Conservation (phyloP, 2,113 vertebrate species). For the Illadopsis cleaveri region DNA sequence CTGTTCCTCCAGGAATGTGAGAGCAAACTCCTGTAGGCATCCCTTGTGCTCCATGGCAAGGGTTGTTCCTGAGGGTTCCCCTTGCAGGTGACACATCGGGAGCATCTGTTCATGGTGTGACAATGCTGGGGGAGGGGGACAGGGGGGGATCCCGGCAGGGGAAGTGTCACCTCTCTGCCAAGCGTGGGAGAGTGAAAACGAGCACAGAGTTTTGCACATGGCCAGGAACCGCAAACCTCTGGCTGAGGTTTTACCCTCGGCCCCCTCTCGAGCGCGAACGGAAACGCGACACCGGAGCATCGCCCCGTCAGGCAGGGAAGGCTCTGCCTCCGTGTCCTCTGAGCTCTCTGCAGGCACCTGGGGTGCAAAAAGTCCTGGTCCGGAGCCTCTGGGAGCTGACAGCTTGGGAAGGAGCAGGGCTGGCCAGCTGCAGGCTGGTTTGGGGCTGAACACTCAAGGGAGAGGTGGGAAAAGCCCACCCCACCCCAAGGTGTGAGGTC, state of each 20-base stretch:
- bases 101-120: fast-evolving
- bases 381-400: background rate
- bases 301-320: background rate
- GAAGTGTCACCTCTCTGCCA: background rate
- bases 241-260: slow-evolving; percentile 7
- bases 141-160: background rate
- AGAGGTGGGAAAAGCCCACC: background rate
- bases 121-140: background rate
- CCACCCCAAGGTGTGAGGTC: background rate
- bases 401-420: background rate
- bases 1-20: slow-evolving; percentile 70
- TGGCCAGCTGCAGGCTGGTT: background rate
- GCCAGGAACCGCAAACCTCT: slow-evolving; percentile 22
- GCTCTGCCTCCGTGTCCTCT: background rate
- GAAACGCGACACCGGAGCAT: background rate
- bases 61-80: background rate
- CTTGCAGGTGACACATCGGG: background rate
- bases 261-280: background rate
- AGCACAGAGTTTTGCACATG: slow-evolving; percentile 1
- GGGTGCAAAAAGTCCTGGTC: fast-evolving
- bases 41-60: slow-evolving; percentile 64
- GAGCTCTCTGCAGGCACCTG: background rate
- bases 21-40: slow-evolving; percentile 69
- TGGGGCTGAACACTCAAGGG: background rate
- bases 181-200: slow-evolving; percentile 23